Conservation (phyloP, 2,113 vertebrate species). For the Kryptolebias marmoratus region DNA sequence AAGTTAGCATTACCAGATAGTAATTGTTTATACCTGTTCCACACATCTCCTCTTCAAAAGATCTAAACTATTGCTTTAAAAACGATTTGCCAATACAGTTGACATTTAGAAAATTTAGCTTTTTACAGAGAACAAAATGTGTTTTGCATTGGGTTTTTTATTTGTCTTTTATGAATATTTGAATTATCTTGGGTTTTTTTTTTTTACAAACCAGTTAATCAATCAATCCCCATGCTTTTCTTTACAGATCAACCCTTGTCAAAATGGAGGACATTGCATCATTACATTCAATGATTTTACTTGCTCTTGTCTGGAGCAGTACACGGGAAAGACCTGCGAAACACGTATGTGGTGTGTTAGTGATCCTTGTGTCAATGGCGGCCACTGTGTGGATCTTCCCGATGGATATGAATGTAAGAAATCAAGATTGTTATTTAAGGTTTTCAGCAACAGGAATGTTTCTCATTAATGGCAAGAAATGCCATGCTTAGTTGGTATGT, state of each 20-base stretch:
- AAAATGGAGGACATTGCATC: conserved; percentile 86
- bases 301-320: conserved; percentile 85
- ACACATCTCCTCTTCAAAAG: no score
- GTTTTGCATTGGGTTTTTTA: no score
- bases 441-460: neutral
- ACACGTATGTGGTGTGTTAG: conserved; percentile 88
- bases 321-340: conserved; percentile 88
- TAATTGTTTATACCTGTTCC: no score
- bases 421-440: neutral
- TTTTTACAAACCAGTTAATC: neutral
- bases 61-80: no score
- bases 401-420: conserved; percentile 93
- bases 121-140: no score
- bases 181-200: no score
- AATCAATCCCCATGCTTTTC: conserved; percentile 1
- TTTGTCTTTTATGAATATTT: neutral
- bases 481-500: no score
- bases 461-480: neutral
- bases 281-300: conserved; percentile 94
- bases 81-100: no score
- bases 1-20: no score
- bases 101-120: no score
- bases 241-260: conserved; percentile 85
- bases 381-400: conserved; percentile 84
- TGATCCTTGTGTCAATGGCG: conserved; percentile 82